Conservation (phyloP, 1,140 invertebrate species). For the Pomacea maculata region DNA sequence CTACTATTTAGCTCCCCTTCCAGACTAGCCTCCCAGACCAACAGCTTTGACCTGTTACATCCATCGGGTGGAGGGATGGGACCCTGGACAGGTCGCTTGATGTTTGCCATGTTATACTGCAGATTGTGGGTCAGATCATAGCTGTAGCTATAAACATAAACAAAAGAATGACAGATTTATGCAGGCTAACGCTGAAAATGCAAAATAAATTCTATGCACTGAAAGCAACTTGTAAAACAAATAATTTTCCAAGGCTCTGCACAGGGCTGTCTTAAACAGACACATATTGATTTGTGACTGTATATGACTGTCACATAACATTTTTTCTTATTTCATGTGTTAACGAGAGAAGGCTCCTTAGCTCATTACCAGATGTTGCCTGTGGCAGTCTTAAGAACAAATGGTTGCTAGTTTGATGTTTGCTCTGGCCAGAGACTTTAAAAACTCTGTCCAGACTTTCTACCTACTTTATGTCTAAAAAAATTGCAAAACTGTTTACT, state of each 20-base stretch:
- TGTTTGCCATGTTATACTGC: constrained; percentile 83
- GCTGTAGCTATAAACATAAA: constrained; percentile 79
- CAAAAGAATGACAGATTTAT: not conserved
- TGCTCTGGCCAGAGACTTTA: no score
- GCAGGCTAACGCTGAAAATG: not conserved
- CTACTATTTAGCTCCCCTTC: constrained; percentile 2
- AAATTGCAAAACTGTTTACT: constrained; percentile 7
- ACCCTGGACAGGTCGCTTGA: constrained; percentile 2
- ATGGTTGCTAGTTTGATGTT: no score
- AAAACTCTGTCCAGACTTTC: no score
- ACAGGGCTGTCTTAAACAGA: not conserved
- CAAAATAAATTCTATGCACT: not conserved
- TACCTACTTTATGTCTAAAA: not conserved
- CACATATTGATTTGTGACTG: not conserved
- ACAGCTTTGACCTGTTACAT: constrained; percentile 19
- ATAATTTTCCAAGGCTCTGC: not conserved
- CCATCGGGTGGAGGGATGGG: constrained; percentile 14
- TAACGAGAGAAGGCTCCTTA: no score
- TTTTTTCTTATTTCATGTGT: no score
- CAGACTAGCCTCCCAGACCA: constrained; percentile 9
- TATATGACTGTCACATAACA: no score
- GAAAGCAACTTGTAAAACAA: not conserved
- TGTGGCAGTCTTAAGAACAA: no score
- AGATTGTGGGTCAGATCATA: constrained; percentile 96
- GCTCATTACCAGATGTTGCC: no score